Percentiles rank a stretch among this genome's conserved stretches.
phyloP scores from a whole-genome alignment of 1,140 invertebrate species.

The Mactra quadrangularis region DNA sequence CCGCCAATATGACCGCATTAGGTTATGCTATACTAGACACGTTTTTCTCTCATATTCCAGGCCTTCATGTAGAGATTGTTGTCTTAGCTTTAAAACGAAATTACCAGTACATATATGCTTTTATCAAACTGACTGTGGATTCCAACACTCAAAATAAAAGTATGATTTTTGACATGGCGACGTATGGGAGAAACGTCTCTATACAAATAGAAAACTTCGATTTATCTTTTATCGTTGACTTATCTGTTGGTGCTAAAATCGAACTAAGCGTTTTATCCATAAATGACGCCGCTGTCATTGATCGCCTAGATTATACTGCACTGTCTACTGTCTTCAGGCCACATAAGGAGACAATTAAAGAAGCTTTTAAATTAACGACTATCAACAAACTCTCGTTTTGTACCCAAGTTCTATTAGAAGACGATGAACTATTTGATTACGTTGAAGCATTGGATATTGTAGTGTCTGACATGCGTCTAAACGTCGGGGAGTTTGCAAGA shows the following conservation, averaged over 20 bases:
- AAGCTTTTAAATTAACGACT: slow-evolving; percentile 1
- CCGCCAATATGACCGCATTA: not conserved
- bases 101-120: slow-evolving; percentile 17
- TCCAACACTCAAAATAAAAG: not conserved
- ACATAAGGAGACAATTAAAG: slow-evolving; percentile 1
- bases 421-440: slow-evolving; percentile 40
- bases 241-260: slow-evolving; percentile 34
- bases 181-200: slow-evolving; percentile 18
- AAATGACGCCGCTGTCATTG: slow-evolving; percentile 26
- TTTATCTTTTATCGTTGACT: not conserved
- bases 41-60: not conserved
- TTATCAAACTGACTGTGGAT: slow-evolving; percentile 10
- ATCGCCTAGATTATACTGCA: slow-evolving; percentile 30
- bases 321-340: not conserved
- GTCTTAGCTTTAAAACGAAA: slow-evolving; percentile 12
- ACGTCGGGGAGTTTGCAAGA: slow-evolving; percentile 33
- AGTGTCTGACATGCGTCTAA: slow-evolving; percentile 15
- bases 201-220: not conserved
- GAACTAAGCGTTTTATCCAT: slow-evolving; percentile 40
- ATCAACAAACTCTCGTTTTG: slow-evolving; percentile 35
- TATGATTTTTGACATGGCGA: slow-evolving; percentile 14
- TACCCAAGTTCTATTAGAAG: slow-evolving; percentile 19
- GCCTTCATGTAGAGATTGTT: slow-evolving; percentile 7
- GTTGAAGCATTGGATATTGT: slow-evolving; percentile 14
- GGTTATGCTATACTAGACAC: slow-evolving; percentile 3